Evolutionary conservation across 2,888 invertebrate genomes (phyloP).

Genomic region (Dermolepida albohirtum): DNA sequence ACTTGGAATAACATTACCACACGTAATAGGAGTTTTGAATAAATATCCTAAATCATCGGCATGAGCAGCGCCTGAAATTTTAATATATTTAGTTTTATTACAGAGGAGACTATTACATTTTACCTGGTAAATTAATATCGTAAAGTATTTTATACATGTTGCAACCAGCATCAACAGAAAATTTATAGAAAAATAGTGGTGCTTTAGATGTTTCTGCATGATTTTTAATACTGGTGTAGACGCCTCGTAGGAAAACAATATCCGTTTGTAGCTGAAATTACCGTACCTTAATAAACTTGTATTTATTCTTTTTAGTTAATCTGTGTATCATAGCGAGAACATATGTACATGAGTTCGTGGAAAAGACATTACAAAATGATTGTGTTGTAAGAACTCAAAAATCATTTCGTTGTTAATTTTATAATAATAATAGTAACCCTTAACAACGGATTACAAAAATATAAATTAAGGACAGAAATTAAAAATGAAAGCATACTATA

Average conservation of each 20-base stretch:
- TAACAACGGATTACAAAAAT: no score
- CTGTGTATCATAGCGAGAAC: no score
- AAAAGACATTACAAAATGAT: no score
- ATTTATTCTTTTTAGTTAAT: no score
- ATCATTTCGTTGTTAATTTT: no score
- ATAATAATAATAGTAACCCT: no score
- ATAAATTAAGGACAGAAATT: no score
- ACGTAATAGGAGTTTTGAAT: conserved; percentile 48
- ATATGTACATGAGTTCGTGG: no score
- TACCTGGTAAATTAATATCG: conserved; percentile 46
- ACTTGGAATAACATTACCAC: conserved; percentile 41
- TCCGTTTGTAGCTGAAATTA: conserved; percentile 50
- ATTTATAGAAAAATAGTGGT: conserved; percentile 53
- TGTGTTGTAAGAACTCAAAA: no score
- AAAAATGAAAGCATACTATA: no score
- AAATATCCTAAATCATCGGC: conserved; percentile 56
- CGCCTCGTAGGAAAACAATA: conserved; percentile 48
- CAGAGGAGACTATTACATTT: neutral
- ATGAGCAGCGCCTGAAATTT: conserved; percentile 52
- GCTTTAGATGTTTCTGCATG: conserved; percentile 41
- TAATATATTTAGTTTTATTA: neutral
- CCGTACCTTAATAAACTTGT: no score
- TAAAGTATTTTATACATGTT: conserved; percentile 49
- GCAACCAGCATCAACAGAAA: conserved; percentile 48
- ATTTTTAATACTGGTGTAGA: conserved; percentile 47